Percentiles rank a stretch among this genome's conserved stretches.
These are phyloP conservation scores for Liasis olivaceus DNA, from an alignment of 2,797 vertebrate species.

Conservation along the genomic window DNA sequence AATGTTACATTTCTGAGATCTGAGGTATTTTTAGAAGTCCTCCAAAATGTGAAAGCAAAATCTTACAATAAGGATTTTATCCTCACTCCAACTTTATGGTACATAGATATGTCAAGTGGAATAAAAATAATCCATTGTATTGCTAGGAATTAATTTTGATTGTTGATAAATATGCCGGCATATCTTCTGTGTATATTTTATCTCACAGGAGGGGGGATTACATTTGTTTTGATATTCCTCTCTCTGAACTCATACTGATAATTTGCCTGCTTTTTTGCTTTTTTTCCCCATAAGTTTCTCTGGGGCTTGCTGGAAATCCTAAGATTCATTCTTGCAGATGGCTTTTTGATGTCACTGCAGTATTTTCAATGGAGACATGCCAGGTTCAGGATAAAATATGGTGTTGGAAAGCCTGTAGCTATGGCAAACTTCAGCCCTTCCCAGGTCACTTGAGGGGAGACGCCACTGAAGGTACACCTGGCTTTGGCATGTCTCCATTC, in stretches of 20 bases:
- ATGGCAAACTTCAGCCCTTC: neutral
- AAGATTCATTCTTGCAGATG: neutral
- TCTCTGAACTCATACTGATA: neutral
- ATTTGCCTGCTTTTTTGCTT: neutral
- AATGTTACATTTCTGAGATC: neutral
- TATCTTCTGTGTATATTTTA: neutral
- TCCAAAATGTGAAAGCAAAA: neutral
- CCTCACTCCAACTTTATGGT: neutral
- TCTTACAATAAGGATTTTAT: neutral
- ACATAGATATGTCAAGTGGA: neutral
- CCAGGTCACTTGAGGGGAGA: slow-evolving; percentile 6
- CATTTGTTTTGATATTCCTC: neutral
- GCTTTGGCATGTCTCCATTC: neutral
- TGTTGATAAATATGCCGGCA: neutral
- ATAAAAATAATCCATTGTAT: neutral
- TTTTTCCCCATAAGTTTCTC: neutral
- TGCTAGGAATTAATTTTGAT: neutral
- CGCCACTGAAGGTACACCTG: neutral
- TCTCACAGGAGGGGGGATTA: neutral
- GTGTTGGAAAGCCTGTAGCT: neutral
- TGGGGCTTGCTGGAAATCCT: neutral
- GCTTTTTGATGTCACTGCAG: neutral
- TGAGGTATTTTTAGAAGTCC: neutral
- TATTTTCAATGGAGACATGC: neutral
- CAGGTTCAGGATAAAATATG: neutral